Evolutionary conservation across 2,797 vertebrate species (phyloP), one percentile per base, ranked within the genome.

Genomic region (Cyprinodon diabolis): DNA sequence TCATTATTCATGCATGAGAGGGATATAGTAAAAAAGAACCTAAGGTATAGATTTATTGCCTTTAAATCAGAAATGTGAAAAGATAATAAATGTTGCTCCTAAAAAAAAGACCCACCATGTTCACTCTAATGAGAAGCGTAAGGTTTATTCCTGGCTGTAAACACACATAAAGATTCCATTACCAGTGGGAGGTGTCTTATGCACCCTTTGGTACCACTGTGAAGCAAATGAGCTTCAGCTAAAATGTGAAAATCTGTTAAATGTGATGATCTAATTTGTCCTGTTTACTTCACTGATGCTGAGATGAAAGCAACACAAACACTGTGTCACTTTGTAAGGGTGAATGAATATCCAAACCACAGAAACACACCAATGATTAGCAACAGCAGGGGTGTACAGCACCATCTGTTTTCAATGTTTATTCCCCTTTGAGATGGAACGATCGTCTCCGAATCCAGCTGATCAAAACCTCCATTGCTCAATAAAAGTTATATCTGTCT

Each of bases 261-360:
- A 82, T 80, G 66, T 79, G 79, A 80, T 82, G 69, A 66, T 78
- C 70, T 75, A 74, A 89, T 83, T 84, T 84, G 67, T 83, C 71
- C 76, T 68, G 37, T 84, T 84, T 87, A 76, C 68, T 51, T 57
- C 62, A 63, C 75, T 63, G 45, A 69, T 14, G 75, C 72, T 74
- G 74, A 40, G 68, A 80, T 77, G 77, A 82, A 79, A 84, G 79
- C 68, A 48, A n/a, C 49, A 68, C 49, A 69, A 72, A 65, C 72
- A 81, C 62, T 48, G 63, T 73, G 74, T 73, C 71, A 77, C 67
- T 25, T 57, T 23, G 25, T 57, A 30, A 11, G 23, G 23, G 23
- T 25, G 23, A 12, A 56, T 13, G 25, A n/a, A 25, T 25, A 57
- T 25, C 23, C 55, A 57, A 57, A 57, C 23, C 13, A 57, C 55